Conservation (phyloP, 2,113 vertebrate genomes). For the Sylvicapra grimmia region DNA sequence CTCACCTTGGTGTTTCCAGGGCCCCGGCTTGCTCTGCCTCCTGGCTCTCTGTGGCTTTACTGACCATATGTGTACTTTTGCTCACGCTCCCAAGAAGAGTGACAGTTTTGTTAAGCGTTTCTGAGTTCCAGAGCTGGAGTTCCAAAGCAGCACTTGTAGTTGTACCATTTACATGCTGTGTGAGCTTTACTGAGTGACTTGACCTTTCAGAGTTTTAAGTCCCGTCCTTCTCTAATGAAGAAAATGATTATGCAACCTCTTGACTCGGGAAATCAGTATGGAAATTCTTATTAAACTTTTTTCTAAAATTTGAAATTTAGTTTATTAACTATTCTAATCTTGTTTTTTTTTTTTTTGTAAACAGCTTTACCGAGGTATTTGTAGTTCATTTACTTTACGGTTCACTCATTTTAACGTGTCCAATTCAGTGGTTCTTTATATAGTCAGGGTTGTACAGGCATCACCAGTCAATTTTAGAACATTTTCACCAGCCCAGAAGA, state of each 20-base stretch:
- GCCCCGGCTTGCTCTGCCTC: accelerated
- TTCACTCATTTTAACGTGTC: not conserved
- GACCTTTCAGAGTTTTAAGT: not conserved
- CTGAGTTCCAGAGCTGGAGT: not conserved
- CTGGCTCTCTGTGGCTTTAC: not conserved
- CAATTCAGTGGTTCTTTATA: not conserved
- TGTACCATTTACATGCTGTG: not conserved
- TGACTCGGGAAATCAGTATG: not conserved
- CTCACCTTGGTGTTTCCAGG: not conserved
- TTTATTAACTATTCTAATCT: not conserved
- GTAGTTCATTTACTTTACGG: not conserved
- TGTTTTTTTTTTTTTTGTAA: not conserved
- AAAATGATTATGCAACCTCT: not conserved
- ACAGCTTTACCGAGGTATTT: not conserved
- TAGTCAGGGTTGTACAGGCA: not conserved
- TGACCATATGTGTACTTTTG: accelerated
- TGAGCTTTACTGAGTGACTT: not conserved
- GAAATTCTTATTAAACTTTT: not conserved
- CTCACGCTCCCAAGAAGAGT: not conserved
- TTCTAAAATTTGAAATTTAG: not conserved
- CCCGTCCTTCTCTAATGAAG: not conserved
- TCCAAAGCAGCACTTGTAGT: not conserved
- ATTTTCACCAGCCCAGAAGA: not conserved
- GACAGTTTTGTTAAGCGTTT: not conserved
- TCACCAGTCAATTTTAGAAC: not conserved